A percentile compares a stretch with the other conserved stretches of the same genome.
phyloP scores from a whole-genome alignment of 2,888 invertebrate genomes.

The Nomada fabriciana region DNA sequence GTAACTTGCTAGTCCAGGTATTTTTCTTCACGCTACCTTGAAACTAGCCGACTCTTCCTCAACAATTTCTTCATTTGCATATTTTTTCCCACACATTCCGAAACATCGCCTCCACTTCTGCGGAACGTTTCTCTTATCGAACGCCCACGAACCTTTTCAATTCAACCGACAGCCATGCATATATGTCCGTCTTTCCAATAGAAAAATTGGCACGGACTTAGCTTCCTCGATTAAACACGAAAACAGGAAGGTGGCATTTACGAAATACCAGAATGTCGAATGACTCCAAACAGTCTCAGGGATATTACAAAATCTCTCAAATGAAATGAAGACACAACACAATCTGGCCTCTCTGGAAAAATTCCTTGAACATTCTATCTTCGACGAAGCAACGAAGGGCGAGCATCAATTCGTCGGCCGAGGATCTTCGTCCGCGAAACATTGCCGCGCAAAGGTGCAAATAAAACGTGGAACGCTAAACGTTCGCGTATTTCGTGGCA shows the following conservation, averaged over 20 bases:
- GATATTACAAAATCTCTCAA: no score
- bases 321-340: no score
- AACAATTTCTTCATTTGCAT: slow-evolving; percentile 32
- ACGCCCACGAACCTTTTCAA: neutral
- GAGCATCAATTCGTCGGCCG: neutral
- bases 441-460: neutral
- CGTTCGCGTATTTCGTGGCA: slow-evolving; percentile 63
- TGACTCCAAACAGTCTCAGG: no score
- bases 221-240: no score
- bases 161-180: neutral
- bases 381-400: neutral
- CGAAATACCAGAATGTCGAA: no score
- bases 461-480: slow-evolving; percentile 14
- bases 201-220: neutral
- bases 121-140: neutral
- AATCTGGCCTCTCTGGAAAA: no score
- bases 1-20: neutral
- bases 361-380: no score
- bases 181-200: neutral
- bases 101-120: neutral
- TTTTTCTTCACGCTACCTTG: neutral
- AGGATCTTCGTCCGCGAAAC: neutral
- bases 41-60: neutral
- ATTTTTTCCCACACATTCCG: neutral
- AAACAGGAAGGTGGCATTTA: no score